Evolutionary conservation across 2,113 vertebrate species (phyloP).

Genomic region (Hystrix cristata): DNA sequence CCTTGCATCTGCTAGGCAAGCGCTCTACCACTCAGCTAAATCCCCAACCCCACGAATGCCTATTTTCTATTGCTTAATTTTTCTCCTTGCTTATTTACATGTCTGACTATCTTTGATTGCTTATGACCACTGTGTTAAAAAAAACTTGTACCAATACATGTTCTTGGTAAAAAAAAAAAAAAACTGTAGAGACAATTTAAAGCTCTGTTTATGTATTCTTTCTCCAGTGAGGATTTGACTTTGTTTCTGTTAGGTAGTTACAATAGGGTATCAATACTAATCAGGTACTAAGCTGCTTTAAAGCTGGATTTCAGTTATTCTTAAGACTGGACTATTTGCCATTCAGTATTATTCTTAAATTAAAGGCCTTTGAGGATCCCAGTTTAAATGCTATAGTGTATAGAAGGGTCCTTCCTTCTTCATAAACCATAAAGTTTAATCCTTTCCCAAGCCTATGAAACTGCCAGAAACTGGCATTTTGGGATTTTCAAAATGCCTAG

Average conservation of each 20-base stretch:
- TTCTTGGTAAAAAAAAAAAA: background rate
- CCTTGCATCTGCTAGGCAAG: too few species aligned
- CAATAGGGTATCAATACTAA: background rate
- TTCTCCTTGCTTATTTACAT: conserved; percentile 14
- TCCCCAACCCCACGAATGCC: background rate
- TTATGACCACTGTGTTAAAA: background rate
- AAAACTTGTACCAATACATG: too few species aligned
- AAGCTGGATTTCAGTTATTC: conserved; percentile 27
- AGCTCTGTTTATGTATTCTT: conserved; percentile 22
- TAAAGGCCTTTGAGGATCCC: background rate
- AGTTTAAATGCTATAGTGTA: background rate
- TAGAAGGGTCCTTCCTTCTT: background rate
- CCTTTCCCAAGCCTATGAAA: background rate
- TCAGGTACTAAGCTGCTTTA: background rate
- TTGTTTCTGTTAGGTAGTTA: conserved; percentile 15
- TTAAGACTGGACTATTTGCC: background rate
- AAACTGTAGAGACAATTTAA: background rate
- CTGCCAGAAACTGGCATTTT: background rate
- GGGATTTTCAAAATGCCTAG: background rate
- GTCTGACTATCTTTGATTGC: background rate
- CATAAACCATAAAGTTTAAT: background rate
- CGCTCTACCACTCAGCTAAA: too few species aligned
- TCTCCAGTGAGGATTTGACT: background rate
- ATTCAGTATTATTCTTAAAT: conserved; percentile 53
- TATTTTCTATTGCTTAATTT: conserved; percentile 4